Evolutionary conservation across 2,113 vertebrate species (phyloP), one percentile per base, ranked within the genome.

Genomic region (Salvelinus fontinalis): DNA sequence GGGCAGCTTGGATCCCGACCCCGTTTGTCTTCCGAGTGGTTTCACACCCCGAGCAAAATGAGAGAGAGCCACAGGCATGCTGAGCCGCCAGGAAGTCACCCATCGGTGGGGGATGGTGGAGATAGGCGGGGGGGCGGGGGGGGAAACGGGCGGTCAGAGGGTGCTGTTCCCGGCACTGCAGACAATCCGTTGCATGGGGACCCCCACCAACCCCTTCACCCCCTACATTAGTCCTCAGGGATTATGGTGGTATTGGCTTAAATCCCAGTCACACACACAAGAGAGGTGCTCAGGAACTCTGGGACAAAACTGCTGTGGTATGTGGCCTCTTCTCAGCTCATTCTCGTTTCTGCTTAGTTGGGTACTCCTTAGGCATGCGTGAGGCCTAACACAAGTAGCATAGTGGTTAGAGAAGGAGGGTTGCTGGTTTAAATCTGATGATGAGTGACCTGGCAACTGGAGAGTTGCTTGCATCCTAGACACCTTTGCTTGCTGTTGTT

Each of bases 11-110:
- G 16, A 70, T 72, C 29, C 73, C 31, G 29, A 14, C 57, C 29
- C 29, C 29, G 73, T 77, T 83, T 81, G 73, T 74, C 22, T 85
- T 83, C 84, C 76, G 84, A 74, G 3, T 83, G 79, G 60, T 81
- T 83, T 81, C 69, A 70, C 79, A 44, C 71, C 26, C n/a, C 12
- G 13, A 44, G 22, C 34, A 22, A 60, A 74, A 39, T 74, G 73
- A 74, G 39, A 44, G 73, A 81, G 39, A 44, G 64, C 26, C 48
- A 44, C 78, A 76, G 78, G 24, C 84, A 76, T 75, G 79, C 34
- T 64, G 68, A 71, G 24, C 39, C 34, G 54, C 71, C 79, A 83
- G 74, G 71, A 76, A 77, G 75, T 80, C 70, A 57, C 51, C 16
- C 22, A 44, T 9, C 39, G 65, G n/a, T 34, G 67, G 62, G 59